phyloP scores from a whole-genome alignment of 2,797 vertebrate species.

The Danio jaintianensis region DNA sequence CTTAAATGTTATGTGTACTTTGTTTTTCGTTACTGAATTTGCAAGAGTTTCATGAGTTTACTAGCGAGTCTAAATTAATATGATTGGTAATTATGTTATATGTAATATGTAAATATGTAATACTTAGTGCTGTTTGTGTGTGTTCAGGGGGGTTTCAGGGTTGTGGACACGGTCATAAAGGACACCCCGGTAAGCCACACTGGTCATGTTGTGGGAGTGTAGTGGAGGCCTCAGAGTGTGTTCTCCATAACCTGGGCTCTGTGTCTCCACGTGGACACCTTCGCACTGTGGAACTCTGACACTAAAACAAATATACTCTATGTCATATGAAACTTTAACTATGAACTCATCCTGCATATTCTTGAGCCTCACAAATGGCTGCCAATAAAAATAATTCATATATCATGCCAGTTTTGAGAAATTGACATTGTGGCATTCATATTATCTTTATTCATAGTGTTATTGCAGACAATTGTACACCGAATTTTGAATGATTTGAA shows the following conservation, averaged over 20 bases:
- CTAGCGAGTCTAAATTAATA: too few species aligned
- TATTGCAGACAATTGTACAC: background rate
- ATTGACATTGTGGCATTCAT: background rate
- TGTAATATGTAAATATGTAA: too few species aligned
- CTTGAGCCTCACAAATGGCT: background rate
- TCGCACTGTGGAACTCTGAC: constrained; percentile 87
- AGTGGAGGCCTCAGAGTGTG: constrained; percentile 84
- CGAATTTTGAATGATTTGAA: background rate
- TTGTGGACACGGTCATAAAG: constrained; percentile 91
- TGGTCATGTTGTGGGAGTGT: constrained; percentile 94
- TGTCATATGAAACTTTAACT: background rate
- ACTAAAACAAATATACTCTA: background rate
- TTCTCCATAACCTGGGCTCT: constrained; percentile 63
- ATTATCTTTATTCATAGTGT: background rate
- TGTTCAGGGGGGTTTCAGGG: constrained; percentile 91
- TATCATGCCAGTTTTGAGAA: background rate
- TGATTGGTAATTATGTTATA: too few species aligned
- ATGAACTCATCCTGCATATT: background rate
- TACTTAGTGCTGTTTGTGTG: constrained; percentile 21
- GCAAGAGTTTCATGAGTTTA: too few species aligned
- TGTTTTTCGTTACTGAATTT: too few species aligned
- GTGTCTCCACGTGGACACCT: constrained; percentile 74
- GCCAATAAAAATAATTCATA: background rate
- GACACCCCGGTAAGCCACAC: constrained; percentile 89
- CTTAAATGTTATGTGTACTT: too few species aligned